Base-by-base conservation (phyloP, 2,888 invertebrate genomes). In the Mactromeris polynyma region DNA sequence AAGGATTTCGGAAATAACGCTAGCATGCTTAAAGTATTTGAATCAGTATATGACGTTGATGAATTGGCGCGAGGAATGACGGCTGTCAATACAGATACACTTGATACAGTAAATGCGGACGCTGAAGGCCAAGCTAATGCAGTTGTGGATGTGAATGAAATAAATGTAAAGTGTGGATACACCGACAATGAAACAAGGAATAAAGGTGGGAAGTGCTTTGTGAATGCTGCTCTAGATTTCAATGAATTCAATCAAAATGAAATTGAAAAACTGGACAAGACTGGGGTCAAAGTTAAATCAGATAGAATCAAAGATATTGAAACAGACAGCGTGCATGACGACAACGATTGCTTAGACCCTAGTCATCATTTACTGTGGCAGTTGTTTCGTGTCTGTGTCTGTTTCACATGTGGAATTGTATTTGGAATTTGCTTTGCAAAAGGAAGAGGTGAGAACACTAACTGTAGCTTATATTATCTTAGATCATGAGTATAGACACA, bases 361-460 rank as follows among this genome's bases (percentile, higher is more conserved):
- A 64, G 26, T 26, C 58, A 64, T n/a, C 58, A 26, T 0, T n/a
- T 64, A 26, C 0, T 64, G 26, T 64, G 58, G 58, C 26, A 26
- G 3, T 64, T 64, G 19, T 36, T 73, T 73, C 73, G 73, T 17
- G 31, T 73, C 0, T 73, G 69, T 73, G 19, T 73, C 33, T 69
- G 46, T 31, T 31, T 83, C 4, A 17, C 42, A 31, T 19, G 31
- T 42, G 83, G 83, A 46, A 3, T 46, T 2, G 42, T 83, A 19
- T 83, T 83, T 46, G 84, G 84, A n/a, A 26, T 84, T 9, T 84
- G 84, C 42, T 19, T 31, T 4, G 54, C 54, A 7, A 84, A 84
- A 54, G 84, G 84, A 84, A n/a, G 54, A 54, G 84, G 84, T 84
- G 80, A 36, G 69, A 46, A 46, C n/a, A n/a, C n/a, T n/a, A n/a